A percentile compares a stretch with the other conserved stretches of the same genome.
Conservation (phyloP, 2,113 vertebrate genomes). For the Promerops cafer region DNA sequence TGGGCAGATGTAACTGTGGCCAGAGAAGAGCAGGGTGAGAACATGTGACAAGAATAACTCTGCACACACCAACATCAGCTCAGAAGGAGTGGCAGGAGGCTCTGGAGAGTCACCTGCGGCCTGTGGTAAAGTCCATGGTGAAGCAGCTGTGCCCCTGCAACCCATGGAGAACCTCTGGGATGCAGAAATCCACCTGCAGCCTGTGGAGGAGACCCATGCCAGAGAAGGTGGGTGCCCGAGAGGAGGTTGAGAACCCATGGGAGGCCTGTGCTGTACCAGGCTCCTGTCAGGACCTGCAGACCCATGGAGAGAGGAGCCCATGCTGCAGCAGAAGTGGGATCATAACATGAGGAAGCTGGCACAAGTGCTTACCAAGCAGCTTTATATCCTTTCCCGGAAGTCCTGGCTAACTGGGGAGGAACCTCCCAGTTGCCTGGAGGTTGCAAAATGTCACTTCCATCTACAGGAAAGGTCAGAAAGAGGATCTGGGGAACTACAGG, state of each 20-base stretch:
- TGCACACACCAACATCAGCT: background rate
- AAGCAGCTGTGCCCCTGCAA: background rate
- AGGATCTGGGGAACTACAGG: rapidly evolving
- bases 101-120: rapidly evolving
- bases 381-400: background rate
- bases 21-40: background rate
- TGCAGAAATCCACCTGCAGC: background rate
- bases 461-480: rapidly evolving
- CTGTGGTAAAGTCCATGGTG: background rate
- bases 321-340: background rate
- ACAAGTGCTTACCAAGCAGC: background rate
- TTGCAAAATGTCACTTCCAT: background rate
- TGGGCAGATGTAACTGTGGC: background rate
- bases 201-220: background rate
- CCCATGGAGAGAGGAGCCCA: background rate
- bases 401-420: background rate
- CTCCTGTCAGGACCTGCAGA: background rate
- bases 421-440: background rate
- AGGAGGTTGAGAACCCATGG: background rate
- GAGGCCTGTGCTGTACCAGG: background rate
- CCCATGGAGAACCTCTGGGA: background rate
- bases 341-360: background rate
- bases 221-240: background rate
- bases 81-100: background rate
- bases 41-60: background rate